Percentiles rank a stretch among this genome's conserved stretches.
These are phyloP conservation scores for Onthophagus taurus DNA, from an alignment of 1,140 invertebrate genomes.

Conservation along the genomic window DNA sequence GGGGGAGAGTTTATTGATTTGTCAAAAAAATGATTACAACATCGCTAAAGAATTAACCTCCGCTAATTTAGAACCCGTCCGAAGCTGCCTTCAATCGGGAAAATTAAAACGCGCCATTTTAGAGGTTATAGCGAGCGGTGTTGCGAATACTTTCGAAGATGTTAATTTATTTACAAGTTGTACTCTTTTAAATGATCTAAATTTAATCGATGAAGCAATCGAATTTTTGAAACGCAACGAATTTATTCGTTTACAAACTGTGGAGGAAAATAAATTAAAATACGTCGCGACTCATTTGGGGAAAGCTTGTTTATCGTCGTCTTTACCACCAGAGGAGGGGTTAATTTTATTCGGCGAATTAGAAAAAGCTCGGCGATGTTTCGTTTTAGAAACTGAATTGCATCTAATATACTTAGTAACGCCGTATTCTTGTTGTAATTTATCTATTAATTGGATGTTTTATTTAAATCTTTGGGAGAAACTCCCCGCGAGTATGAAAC, in stretches of 20 bases:
- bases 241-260: conserved; percentile 44
- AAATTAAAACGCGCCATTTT: conserved; percentile 58
- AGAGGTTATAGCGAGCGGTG: conserved; percentile 81
- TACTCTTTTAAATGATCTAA: conserved; percentile 42
- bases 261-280: conserved; percentile 38
- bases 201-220: conserved; percentile 34
- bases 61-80: conserved; percentile 60
- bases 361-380: conserved; percentile 78
- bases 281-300: conserved; percentile 81
- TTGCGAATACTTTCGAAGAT: conserved; percentile 62
- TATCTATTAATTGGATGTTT: conserved; percentile 82
- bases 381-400: conserved; percentile 89
- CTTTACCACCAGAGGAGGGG: conserved; percentile 86
- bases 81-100: conserved; percentile 59
- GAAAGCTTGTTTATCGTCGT: conserved; percentile 84
- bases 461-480: conserved; percentile 78
- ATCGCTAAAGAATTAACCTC: conserved; percentile 60
- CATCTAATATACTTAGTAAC: conserved; percentile 92
- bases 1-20: conserved; percentile 88
- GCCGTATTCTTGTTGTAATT: conserved; percentile 70
- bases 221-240: conserved; percentile 47
- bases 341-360: conserved; percentile 81
- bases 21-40: conserved; percentile 62
- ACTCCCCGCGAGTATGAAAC: conserved; percentile 65
- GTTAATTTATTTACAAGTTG: conserved; percentile 71